Base-by-base conservation (phyloP, 2,113 vertebrate genomes). In the Scytalopus superciliaris region DNA sequence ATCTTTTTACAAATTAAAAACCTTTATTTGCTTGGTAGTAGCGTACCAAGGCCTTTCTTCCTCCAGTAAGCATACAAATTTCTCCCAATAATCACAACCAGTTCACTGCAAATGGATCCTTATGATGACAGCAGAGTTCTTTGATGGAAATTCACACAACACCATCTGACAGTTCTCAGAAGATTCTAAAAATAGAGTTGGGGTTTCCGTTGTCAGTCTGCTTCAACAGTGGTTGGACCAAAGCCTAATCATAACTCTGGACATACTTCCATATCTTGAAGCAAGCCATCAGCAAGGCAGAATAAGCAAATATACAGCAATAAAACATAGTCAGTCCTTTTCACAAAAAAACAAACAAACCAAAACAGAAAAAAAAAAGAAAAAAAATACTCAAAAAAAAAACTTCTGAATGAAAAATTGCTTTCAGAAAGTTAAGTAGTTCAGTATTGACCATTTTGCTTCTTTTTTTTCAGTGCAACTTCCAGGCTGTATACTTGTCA, bases 151-250 rank as follows among this genome's bases (percentile, higher is more conserved):
- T 97, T 97, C 98, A 98, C 83, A 94, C 90, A 97, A 67, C 88
- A 97, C 62, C 97, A 97, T 96, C 98, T 97, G 92, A 93, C 84
- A 52, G 62, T 88, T 96, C 93, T 95, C 93, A 90, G 87, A 75
- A 98, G 47, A 96, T 90, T 95, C 98, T 99, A 99, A 98, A 98
- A 98, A 98, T 98, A 98, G 98, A 98, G 76, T 87, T 35, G 45
- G 90, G 94, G 95, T 96, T 98, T 98, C 97, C 42, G 21, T 88
- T 96, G 90, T 95, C 68, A 84, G 94, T 79, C 91, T 84, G 19
- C 33, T 63, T 75, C 31, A 72, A 85, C 39, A 56, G 62, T 84
- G 90, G 37, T 22, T 89, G 94, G 93, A 95, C 80, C 67, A 91
- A 87, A 97, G 87, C 44, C 91, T 52, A 93, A 89, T 39, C 76